Evolutionary conservation across 1,140 invertebrate species (phyloP).

Genomic region (Ceratina calcarata): DNA sequence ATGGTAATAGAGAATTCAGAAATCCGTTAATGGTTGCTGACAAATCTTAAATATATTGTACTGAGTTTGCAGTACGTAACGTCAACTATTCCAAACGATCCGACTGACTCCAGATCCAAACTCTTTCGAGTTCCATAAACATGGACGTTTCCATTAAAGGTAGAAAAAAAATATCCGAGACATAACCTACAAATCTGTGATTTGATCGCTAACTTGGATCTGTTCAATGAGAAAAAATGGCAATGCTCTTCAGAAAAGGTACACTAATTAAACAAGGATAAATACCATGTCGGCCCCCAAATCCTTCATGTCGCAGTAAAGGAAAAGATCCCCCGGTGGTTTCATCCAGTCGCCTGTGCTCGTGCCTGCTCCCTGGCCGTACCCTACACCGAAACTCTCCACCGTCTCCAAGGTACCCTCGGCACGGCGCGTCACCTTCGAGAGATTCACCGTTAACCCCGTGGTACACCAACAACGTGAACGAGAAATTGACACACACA

Average conservation of each 20-base stretch:
- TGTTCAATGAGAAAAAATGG: not conserved
- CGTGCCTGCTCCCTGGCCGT: slow-evolving; percentile 75
- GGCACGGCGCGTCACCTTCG: slow-evolving; percentile 74
- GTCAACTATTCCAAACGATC: not conserved
- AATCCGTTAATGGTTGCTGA: not conserved
- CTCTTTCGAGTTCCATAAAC: slow-evolving; percentile 4
- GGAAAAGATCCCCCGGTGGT: slow-evolving; percentile 86
- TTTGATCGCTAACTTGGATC: not conserved
- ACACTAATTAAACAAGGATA: slow-evolving; percentile 6
- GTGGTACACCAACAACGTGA: slow-evolving; percentile 66
- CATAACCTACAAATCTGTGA: slow-evolving; percentile 38
- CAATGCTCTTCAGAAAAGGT: not conserved
- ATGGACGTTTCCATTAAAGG: slow-evolving; percentile 30
- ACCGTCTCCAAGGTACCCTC: slow-evolving; percentile 78
- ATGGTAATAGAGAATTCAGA: not conserved
- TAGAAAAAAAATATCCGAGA: slow-evolving; percentile 19
- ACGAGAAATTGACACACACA: slow-evolving; percentile 43
- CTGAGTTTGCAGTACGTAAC: not conserved
- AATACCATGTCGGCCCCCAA: slow-evolving; percentile 88
- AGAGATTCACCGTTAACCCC: slow-evolving; percentile 74
- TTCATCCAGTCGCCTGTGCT: slow-evolving; percentile 82
- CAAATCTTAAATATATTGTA: not conserved
- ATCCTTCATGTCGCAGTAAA: slow-evolving; percentile 87
- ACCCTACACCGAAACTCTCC: slow-evolving; percentile 80
- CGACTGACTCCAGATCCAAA: no score